phyloP scores from a whole-genome alignment of 2,113 vertebrate genomes.

The Naja naja region DNA sequence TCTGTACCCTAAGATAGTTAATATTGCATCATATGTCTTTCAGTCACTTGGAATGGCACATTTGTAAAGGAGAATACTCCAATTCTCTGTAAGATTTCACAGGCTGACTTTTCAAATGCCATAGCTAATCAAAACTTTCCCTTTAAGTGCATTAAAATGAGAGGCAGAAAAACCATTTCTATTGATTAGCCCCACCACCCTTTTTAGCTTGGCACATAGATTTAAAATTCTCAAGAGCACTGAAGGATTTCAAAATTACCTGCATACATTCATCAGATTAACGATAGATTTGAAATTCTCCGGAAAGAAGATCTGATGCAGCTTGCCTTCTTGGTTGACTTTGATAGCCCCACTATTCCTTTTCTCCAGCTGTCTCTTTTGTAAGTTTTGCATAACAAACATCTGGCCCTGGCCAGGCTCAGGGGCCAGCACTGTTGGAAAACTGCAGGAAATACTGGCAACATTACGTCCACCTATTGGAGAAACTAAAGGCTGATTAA shows the following conservation, averaged over 20 bases:
- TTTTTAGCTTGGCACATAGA: neutral
- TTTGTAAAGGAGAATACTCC: neutral
- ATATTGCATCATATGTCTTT: neutral
- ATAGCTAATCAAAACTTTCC: neutral
- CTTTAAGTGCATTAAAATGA: neutral
- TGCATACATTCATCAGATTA: neutral
- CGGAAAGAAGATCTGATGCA: neutral
- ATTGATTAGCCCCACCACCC: neutral
- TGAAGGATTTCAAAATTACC: no score
- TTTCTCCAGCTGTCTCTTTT: neutral
- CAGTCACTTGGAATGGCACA: neutral
- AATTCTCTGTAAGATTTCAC: neutral
- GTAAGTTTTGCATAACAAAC: neutral
- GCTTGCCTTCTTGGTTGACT: neutral
- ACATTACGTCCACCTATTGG: neutral
- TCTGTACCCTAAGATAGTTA: no score
- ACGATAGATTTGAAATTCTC: neutral
- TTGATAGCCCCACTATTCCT: neutral
- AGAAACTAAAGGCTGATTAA: neutral
- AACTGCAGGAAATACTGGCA: neutral
- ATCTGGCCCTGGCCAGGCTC: neutral
- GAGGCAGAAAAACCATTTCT: neutral
- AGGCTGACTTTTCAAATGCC: neutral
- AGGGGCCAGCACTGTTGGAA: neutral
- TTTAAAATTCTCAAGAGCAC: neutral